Evolutionary conservation across 2,888 invertebrate species (phyloP).

Genomic region (Daptonema setosum): DNA sequence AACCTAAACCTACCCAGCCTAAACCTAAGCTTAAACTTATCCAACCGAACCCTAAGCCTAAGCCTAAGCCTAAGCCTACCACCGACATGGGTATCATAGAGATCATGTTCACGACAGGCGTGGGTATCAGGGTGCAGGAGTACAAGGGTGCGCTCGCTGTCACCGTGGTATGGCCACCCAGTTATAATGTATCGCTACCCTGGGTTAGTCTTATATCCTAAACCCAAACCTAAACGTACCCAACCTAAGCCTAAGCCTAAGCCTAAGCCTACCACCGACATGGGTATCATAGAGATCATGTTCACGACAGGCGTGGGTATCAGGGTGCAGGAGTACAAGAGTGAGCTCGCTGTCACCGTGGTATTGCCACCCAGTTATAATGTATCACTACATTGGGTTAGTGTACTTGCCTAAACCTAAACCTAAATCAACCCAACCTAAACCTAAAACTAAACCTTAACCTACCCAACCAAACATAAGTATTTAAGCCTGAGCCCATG

Average conservation of each 20-base stretch:
- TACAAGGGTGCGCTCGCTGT: slow-evolving; percentile 45
- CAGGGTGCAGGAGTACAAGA: slow-evolving; percentile 69
- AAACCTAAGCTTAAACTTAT: too few species aligned
- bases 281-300: slow-evolving; percentile 39
- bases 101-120: slow-evolving; percentile 73
- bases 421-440: too few species aligned
- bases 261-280: background rate
- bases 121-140: slow-evolving; percentile 71
- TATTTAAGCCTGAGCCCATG: too few species aligned
- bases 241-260: too few species aligned
- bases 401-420: too few species aligned
- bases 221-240: too few species aligned
- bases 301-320: slow-evolving; percentile 78
- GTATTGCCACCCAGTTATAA: slow-evolving; percentile 29
- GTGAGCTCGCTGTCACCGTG: slow-evolving; percentile 30
- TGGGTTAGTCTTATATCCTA: too few species aligned
- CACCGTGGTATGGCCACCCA: slow-evolving; percentile 17
- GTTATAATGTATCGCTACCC: slow-evolving; percentile 36
- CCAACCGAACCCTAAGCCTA: too few species aligned
- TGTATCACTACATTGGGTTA: slow-evolving; percentile 31
- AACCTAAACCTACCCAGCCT: too few species aligned
- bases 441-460: too few species aligned
- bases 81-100: background rate
- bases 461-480: too few species aligned
- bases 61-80: background rate